These are phyloP conservation scores for Acanthurus leucopareius DNA, from an alignment of 2,797 vertebrate species.

Conservation along the genomic window DNA sequence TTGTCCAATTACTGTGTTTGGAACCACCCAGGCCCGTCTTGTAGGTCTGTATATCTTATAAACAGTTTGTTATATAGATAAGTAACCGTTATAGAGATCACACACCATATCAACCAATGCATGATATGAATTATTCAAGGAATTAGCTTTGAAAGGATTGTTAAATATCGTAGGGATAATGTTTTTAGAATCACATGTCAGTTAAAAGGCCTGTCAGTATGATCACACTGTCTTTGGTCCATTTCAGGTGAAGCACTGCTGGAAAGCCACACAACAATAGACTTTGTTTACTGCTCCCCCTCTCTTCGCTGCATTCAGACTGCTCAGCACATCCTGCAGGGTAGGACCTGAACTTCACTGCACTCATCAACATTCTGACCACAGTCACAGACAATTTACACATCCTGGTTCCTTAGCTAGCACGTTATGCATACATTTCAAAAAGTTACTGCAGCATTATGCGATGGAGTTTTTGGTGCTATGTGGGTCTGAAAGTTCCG, in stretches of 20 bases:
- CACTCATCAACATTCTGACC: conserved; percentile 5
- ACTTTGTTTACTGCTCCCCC: conserved; percentile 96
- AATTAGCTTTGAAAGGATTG: not conserved
- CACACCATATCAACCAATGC: not conserved
- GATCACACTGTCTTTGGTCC: conserved; percentile 14
- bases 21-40: conserved; percentile 94
- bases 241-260: conserved; percentile 93
- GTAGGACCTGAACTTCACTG: conserved; percentile 76
- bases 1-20: conserved; percentile 97
- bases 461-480: conserved; percentile 11
- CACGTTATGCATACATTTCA: not conserved
- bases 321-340: conserved; percentile 95
- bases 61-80: not conserved
- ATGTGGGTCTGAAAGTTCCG: not conserved
- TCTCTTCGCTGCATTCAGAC: conserved; percentile 98
- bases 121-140: not conserved
- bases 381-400: not conserved
- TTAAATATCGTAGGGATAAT: not conserved
- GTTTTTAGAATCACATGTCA: too few relatives aligned
- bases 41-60: conserved; percentile 87
- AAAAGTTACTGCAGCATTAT: not conserved
- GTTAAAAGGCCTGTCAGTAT: too few relatives aligned
- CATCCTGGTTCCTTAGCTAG: not conserved
- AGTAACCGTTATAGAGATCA: not conserved
- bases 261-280: conserved; percentile 91